Conservation (phyloP, 2,113 vertebrate species). For the Enhydra lutris region DNA sequence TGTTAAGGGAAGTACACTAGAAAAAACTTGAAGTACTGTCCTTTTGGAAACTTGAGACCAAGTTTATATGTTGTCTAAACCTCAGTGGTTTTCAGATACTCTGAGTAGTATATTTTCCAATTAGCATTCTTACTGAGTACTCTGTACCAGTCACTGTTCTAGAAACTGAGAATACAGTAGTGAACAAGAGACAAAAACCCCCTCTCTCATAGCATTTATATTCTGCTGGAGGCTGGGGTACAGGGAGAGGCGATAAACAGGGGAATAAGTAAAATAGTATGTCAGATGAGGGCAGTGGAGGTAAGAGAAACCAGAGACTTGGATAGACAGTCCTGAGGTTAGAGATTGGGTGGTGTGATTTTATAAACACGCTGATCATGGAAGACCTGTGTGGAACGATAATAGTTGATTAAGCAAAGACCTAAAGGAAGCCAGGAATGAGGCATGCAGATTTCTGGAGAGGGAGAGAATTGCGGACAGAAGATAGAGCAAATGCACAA, state of each 20-base stretch:
- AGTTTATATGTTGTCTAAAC: not conserved
- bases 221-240: not conserved
- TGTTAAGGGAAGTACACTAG: not conserved
- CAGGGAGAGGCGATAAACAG: not conserved
- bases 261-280: not conserved
- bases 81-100: not conserved
- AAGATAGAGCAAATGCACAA: not conserved
- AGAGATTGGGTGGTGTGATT: not conserved
- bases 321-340: not conserved
- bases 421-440: not conserved
- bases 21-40: not conserved
- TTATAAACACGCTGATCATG: not conserved
- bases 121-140: not conserved
- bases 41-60: not conserved
- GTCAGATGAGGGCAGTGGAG: not conserved
- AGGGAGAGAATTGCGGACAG: not conserved
- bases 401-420: slow-evolving; percentile 5
- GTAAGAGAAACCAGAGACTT: not conserved
- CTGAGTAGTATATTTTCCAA: not conserved
- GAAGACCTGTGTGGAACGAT: not conserved
- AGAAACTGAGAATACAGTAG: not conserved
- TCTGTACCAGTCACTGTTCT: not conserved
- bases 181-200: not conserved
- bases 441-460: not conserved
- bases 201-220: not conserved